These are phyloP conservation scores for Caenorhabditis sinica DNA, from an alignment of 2,888 invertebrate genomes.

Conservation along the genomic window DNA sequence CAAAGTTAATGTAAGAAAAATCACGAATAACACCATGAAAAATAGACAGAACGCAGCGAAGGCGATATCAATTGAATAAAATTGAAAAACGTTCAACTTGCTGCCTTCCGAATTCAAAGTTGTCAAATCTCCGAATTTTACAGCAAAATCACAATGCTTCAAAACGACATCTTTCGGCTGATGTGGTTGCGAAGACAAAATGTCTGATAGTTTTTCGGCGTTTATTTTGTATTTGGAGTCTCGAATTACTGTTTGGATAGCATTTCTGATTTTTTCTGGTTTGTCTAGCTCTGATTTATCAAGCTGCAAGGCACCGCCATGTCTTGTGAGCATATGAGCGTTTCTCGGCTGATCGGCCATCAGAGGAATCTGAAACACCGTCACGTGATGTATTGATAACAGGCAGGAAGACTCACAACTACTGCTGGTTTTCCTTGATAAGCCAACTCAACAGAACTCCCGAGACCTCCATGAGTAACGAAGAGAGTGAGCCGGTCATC, in stretches of 20 bases:
- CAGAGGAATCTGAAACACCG: constrained; percentile 51
- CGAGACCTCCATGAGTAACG: constrained; percentile 68
- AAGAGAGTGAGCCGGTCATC: constrained; percentile 63
- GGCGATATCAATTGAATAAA: constrained; percentile 54
- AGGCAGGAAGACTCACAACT: constrained; percentile 28
- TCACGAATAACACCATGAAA: neutral
- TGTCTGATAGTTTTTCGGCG: constrained; percentile 27
- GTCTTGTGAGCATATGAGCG: constrained; percentile 63
- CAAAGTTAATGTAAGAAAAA: neutral
- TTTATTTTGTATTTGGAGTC: constrained; percentile 33
- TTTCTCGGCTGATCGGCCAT: constrained; percentile 69
- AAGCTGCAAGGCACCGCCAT: constrained; percentile 55
- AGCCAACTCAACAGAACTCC: constrained; percentile 62
- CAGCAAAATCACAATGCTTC: constrained; percentile 55
- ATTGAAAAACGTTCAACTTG: constrained; percentile 61
- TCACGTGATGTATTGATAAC: neutral
- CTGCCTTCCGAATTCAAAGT: constrained; percentile 60
- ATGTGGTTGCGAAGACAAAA: constrained; percentile 33
- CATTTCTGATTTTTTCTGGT: constrained; percentile 36
- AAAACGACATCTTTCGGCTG: constrained; percentile 50
- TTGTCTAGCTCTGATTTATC: constrained; percentile 47
- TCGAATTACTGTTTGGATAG: constrained; percentile 45
- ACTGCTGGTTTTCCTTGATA: constrained; percentile 66
- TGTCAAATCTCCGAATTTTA: constrained; percentile 38
- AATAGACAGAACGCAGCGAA: neutral